A percentile compares a stretch with the other conserved stretches of the same genome.
Evolutionary conservation across 2,113 vertebrate genomes (phyloP).

Genomic region (Spheniscus mendiculus): DNA sequence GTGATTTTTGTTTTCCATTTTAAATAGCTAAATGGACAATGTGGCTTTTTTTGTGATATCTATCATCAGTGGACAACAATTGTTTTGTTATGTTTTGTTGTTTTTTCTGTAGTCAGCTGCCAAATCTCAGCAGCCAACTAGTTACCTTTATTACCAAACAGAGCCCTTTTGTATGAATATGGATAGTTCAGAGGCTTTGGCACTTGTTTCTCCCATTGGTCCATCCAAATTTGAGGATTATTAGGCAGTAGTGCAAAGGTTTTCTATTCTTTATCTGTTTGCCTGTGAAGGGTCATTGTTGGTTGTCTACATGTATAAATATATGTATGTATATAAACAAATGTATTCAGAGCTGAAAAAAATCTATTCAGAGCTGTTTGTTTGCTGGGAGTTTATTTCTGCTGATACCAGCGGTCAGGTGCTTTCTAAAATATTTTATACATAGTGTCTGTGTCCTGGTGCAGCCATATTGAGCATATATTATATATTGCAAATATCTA

Average conservation of each 20-base stretch:
- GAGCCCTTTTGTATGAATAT: neutral
- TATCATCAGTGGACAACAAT: neutral
- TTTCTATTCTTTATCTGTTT: neutral
- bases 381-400: neutral
- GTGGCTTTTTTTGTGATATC: neutral
- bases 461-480: neutral
- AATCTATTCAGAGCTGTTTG: neutral
- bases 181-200: neutral
- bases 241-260: neutral
- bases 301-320: neutral
- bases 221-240: neutral
- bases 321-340: neutral
- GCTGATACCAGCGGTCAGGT: neutral
- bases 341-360: neutral
- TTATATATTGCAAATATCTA: neutral
- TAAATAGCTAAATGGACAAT: neutral
- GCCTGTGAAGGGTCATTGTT: neutral
- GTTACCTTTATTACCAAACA: neutral
- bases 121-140: neutral
- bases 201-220: neutral
- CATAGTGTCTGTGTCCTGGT: neutral
- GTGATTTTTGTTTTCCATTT: neutral
- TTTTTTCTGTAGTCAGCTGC: neutral
- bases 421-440: neutral
- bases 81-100: neutral